phyloP scores from a whole-genome alignment of 2,797 vertebrate species.

The Thunnus albacares region DNA sequence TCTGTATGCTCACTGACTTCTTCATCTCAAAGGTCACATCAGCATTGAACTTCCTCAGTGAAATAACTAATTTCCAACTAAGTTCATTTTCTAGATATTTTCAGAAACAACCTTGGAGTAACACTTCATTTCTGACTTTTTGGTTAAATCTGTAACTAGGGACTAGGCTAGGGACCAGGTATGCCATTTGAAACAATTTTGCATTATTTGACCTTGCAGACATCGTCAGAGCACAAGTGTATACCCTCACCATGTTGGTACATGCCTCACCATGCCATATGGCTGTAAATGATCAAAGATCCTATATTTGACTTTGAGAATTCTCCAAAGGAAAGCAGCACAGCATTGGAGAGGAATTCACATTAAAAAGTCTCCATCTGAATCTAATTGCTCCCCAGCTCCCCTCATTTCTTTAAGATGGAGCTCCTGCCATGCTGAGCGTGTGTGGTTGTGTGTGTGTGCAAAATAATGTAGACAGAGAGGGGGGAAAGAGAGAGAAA shows the following conservation, averaged over 20 bases:
- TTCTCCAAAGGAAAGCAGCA: conserved; percentile 68
- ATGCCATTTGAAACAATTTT: conserved; percentile 49
- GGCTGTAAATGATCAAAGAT: conserved; percentile 76
- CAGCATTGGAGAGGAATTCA: conserved; percentile 67
- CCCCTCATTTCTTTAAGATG: conserved; percentile 77
- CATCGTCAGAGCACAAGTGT: background rate
- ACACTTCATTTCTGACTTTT: conserved; percentile 10
- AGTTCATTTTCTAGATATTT: conserved; percentile 27
- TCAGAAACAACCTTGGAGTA: conserved; percentile 27
- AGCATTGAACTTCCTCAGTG: background rate
- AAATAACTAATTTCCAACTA: conserved; percentile 13
- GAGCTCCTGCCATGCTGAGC: conserved; percentile 64
- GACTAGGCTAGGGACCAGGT: conserved; percentile 30
- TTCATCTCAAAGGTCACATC: conserved; percentile 20
- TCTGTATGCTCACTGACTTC: conserved; percentile 6
- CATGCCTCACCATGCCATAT: conserved; percentile 61
- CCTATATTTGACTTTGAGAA: conserved; percentile 82
- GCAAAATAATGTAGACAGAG: conserved; percentile 10
- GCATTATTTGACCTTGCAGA: conserved; percentile 71
- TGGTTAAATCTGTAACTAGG: conserved; percentile 38
- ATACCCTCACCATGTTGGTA: conserved; percentile 31
- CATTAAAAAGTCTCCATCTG: conserved; percentile 78
- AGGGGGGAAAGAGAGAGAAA: background rate
- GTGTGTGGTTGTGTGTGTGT: conserved; percentile 33
- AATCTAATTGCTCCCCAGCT: conserved; percentile 82